Base-by-base conservation (phyloP, 2,888 invertebrate species). In the Carabus problematicus region DNA sequence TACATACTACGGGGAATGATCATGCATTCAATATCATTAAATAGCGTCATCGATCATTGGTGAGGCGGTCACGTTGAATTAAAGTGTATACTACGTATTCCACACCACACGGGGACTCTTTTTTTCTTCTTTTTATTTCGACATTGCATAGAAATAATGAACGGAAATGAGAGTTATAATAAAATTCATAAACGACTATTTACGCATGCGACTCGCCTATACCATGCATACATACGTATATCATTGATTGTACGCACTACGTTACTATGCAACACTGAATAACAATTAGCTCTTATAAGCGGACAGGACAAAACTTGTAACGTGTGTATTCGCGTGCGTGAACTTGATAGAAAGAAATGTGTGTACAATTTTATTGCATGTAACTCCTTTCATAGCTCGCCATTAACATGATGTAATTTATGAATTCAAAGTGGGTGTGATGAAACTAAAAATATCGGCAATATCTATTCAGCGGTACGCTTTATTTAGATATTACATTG, bases 121-220 rank as follows among this genome's bases (percentile, higher is more conserved):
- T 29, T 29, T 29, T 29, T 29, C 2, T 29, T 29, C 29, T 63
- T 62, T 52, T 63, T 63, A 18, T 42, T 54, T 63, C 63, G 39
- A 63, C 49, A 63, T 45, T 45, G 45, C 11, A 45, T 12, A 45
- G n/a, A 12, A 45, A 63, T 52, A 52, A 63, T 63, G 63, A 63
- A 63, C 63, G 63, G 63, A 63, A 63, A 63, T 63, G 63, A 49
- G 63, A 63, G 19, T 63, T 63, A 63, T 63, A 63, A 63, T 63
- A 63, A 63, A 63, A 62, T 62, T 62, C 62, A 62, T 62, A 62
- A 62, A 47, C 62, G 47, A 62, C 39, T 45, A 45, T 45, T 45
- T 45, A 45, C 1, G 45, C 11, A 45, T 45, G 45, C 45, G 45
- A 12, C 45, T 12, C 45, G 11, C 12, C n/a, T 12, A 45, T 45